Conservation (phyloP, 37 sponge, comb jelly and placozoan species). For the Petrosia ficiformis region DNA sequence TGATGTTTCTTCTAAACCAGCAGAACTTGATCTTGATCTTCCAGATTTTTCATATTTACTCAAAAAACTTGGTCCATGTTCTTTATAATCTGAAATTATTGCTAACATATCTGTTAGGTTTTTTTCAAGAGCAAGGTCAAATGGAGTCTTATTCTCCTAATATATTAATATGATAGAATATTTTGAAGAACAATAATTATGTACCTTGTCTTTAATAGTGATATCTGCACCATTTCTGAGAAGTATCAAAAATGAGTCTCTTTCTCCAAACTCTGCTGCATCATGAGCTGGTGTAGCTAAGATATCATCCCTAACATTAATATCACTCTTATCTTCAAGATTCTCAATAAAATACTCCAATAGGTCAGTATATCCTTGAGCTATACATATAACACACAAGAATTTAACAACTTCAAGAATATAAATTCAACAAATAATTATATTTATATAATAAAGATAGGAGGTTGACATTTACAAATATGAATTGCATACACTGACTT, state of each 20-base stretch:
- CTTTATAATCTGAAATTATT: constrained; percentile 39
- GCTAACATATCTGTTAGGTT: constrained; percentile 22
- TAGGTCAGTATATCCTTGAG: constrained; percentile 52
- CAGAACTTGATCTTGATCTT: too few species aligned
- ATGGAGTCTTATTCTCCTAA: constrained; percentile 67
- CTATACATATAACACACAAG: constrained; percentile 9
- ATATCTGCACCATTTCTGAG: constrained; percentile 67
- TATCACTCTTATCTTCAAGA: constrained; percentile 28
- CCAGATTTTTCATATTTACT: too few species aligned
- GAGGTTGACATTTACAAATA: not conserved
- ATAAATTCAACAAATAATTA: too few species aligned
- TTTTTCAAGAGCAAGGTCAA: constrained; percentile 41
- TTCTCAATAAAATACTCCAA: constrained; percentile 55
- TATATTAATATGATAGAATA: not conserved
- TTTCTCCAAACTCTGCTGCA: constrained; percentile 73
- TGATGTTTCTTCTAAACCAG: too few species aligned
- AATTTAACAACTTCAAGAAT: too few species aligned
- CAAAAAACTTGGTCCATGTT: constrained; percentile 36
- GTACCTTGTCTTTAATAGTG: constrained; percentile 50
- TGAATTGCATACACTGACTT: too few species aligned
- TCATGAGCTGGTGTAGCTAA: constrained; percentile 79
- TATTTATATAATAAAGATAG: too few species aligned
- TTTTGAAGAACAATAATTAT: constrained; percentile 1
- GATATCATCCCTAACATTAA: constrained; percentile 47
- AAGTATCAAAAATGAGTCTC: constrained; percentile 37